Evolutionary conservation across 2,888 invertebrate species (phyloP).

Genomic region (Nephrotoma flavescens): DNA sequence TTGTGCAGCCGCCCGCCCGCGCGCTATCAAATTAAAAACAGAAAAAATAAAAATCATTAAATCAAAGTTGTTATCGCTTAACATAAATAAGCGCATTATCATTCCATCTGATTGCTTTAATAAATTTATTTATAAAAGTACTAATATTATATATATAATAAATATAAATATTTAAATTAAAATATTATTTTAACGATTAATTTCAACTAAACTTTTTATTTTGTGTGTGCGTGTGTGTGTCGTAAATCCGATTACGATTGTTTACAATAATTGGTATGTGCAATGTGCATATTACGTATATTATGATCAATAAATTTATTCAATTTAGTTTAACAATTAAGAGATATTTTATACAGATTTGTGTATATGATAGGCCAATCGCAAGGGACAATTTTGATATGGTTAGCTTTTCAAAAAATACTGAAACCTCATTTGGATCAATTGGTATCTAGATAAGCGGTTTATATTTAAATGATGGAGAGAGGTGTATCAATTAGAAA

Average conservation of each 20-base stretch:
- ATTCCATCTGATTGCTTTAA: neutral
- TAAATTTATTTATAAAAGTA: neutral
- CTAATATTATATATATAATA: neutral
- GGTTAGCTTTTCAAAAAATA: no score
- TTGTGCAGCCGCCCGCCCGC: neutral
- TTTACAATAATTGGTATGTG: neutral
- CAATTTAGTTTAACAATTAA: no score
- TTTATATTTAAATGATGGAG: no score
- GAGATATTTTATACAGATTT: no score
- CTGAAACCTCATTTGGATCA: no score
- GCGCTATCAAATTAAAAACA: neutral
- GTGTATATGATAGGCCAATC: no score
- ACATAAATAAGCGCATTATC: neutral
- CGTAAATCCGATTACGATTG: neutral
- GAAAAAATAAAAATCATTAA: neutral
- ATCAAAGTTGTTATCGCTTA: neutral
- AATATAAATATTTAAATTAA: neutral
- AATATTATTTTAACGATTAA: neutral
- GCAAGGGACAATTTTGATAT: no score
- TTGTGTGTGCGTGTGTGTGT: no score
- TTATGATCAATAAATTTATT: no score
- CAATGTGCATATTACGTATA: neutral
- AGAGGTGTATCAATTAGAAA: no score
- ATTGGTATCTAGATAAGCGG: no score
- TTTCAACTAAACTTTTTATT: neutral